Conservation (phyloP, 2,888 invertebrate species). For the Pogonocherus hispidulus region DNA sequence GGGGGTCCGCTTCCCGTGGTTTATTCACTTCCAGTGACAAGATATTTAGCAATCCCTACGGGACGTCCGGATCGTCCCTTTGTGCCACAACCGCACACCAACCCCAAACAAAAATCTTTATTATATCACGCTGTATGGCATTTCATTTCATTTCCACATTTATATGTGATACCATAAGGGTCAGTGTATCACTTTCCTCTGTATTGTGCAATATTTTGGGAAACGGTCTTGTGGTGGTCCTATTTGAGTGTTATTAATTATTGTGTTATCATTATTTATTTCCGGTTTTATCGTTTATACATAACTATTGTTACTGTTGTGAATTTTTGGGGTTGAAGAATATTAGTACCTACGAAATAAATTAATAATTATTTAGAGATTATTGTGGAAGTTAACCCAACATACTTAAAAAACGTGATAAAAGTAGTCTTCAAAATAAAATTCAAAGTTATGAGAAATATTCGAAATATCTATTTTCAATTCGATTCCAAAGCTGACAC, state of each 20-base stretch:
- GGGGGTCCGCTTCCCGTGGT: slow-evolving; percentile 37
- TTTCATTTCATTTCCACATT: slow-evolving; percentile 30
- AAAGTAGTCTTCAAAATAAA: no score
- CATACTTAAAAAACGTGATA: no score
- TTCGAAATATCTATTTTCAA: no score
- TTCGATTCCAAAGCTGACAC: no score
- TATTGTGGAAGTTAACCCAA: no score
- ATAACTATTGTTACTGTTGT: no score
- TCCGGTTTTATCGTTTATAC: not conserved
- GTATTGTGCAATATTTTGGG: slow-evolving; percentile 16
- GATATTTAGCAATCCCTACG: slow-evolving; percentile 58
- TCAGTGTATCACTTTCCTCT: not conserved
- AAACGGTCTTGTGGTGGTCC: not conserved
- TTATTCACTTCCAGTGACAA: slow-evolving; percentile 48
- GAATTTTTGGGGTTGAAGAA: slow-evolving; percentile 12
- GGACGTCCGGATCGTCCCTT: slow-evolving; percentile 55
- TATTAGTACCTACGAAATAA: no score
- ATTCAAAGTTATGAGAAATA: no score
- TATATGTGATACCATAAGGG: slow-evolving; percentile 22
- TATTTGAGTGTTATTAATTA: not conserved
- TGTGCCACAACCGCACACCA: slow-evolving; percentile 50
- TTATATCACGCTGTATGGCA: slow-evolving; percentile 25
- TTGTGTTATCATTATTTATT: not conserved
- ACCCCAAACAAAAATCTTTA: slow-evolving; percentile 45
- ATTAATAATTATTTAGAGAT: no score